These are phyloP conservation scores for Gymnobelideus leadbeateri DNA, from an alignment of 2,113 vertebrate species.

Conservation along the genomic window DNA sequence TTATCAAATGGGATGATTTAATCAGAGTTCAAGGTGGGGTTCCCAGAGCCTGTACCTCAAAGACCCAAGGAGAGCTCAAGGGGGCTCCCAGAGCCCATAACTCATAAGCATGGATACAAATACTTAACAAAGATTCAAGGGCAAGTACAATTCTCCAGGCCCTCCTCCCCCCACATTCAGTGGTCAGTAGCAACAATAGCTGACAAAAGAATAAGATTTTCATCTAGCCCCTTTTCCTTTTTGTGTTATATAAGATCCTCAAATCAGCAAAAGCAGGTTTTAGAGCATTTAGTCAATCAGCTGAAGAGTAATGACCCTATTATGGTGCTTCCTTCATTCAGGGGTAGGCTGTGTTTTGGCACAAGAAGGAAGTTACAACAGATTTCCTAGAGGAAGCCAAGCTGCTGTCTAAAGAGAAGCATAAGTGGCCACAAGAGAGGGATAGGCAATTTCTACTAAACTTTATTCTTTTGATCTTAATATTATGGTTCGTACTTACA, in stretches of 20 bases:
- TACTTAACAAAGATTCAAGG: not conserved
- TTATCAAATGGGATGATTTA: too few species aligned
- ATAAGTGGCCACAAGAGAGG: constrained; percentile 28
- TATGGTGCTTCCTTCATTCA: not conserved
- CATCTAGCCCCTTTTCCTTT: not conserved
- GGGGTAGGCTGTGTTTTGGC: not conserved
- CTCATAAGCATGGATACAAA: not conserved
- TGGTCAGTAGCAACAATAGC: not conserved
- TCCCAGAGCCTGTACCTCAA: too few species aligned
- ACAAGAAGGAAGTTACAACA: constrained; percentile 6
- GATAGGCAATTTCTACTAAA: not conserved
- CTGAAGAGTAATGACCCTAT: not conserved
- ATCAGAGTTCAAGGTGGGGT: too few species aligned
- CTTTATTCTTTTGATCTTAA: not conserved
- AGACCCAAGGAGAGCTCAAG: too few species aligned
- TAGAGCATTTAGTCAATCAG: not conserved
- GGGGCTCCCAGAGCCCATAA: too few species aligned
- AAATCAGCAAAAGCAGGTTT: not conserved
- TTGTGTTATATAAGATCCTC: not conserved
- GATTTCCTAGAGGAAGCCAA: constrained; percentile 42
- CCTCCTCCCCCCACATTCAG: not conserved
- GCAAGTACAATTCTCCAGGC: too few species aligned
- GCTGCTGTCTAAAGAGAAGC: constrained; percentile 15
- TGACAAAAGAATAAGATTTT: not conserved
- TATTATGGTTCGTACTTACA: constrained; percentile 4